These are phyloP conservation scores for Spinus pinus DNA, from an alignment of 2,797 vertebrate species.

Conservation along the genomic window DNA sequence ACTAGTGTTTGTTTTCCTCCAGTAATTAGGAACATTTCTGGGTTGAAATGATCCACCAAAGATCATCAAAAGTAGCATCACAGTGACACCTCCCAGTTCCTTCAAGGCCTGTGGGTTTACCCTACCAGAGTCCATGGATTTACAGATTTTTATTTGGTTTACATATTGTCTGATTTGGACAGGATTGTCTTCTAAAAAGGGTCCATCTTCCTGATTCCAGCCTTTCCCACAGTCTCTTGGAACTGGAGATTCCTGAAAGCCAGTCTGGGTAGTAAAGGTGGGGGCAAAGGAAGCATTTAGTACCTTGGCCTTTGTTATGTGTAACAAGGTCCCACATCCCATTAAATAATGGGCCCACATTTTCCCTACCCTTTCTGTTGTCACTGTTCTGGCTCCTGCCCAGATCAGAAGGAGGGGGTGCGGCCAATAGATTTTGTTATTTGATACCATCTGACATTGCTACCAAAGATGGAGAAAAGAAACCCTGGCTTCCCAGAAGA, in stretches of 20 bases:
- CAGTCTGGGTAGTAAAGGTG: neutral
- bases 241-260: neutral
- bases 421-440: neutral
- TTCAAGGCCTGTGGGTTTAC: neutral
- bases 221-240: neutral
- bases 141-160: neutral
- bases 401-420: neutral
- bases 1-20: neutral
- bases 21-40: neutral
- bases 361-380: neutral
- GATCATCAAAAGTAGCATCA: neutral
- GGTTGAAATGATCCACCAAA: neutral
- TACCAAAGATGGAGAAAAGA: neutral
- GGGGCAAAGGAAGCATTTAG: neutral
- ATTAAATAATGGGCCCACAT: neutral
- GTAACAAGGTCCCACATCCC: neutral
- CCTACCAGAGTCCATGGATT: neutral
- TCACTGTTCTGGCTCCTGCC: rapidly evolving
- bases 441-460: neutral
- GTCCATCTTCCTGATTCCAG: neutral
- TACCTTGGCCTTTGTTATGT: neutral
- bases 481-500: neutral
- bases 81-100: neutral
- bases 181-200: rapidly evolving
- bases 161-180: neutral